Percentiles rank a stretch among this genome's conserved stretches.
Evolutionary conservation across 2,113 vertebrate species (phyloP).

Genomic region (Stercorarius parasiticus): DNA sequence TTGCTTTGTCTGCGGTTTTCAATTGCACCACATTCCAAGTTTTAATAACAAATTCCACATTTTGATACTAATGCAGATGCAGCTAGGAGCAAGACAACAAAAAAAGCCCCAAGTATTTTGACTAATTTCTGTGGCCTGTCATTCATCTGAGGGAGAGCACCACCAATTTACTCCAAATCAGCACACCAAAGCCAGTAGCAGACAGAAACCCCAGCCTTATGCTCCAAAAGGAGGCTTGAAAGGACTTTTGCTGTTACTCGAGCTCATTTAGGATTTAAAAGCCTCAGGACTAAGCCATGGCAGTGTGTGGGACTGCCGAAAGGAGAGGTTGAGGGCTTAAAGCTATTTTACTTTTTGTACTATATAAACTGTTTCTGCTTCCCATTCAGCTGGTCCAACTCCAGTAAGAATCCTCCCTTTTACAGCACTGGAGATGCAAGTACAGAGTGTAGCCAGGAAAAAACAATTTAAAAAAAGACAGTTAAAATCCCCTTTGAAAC

Average conservation of each 20-base stretch:
- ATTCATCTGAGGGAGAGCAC: not conserved
- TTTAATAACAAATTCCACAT: not conserved
- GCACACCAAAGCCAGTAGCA: not conserved
- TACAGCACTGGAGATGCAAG: not conserved
- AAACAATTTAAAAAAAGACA: not conserved
- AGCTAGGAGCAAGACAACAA: not conserved
- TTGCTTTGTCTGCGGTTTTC: not conserved
- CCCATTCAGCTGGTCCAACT: not conserved
- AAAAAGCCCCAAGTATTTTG: not conserved
- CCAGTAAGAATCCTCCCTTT: not conserved
- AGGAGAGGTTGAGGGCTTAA: not conserved
- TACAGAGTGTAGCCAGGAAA: not conserved
- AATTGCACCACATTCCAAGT: not conserved
- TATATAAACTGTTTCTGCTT: not conserved
- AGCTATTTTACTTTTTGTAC: not conserved
- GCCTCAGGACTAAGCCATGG: not conserved
- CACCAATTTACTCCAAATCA: not conserved
- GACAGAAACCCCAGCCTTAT: not conserved
- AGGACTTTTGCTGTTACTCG: not conserved
- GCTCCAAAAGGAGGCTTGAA: not conserved
- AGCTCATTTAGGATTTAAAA: not conserved
- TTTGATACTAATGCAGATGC: slow-evolving; percentile 9
- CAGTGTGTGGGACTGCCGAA: not conserved
- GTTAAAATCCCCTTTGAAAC: not conserved
- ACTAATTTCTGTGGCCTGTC: not conserved